phyloP scores from a whole-genome alignment of 2,113 vertebrate species.

The Mormoops blainvillei region DNA sequence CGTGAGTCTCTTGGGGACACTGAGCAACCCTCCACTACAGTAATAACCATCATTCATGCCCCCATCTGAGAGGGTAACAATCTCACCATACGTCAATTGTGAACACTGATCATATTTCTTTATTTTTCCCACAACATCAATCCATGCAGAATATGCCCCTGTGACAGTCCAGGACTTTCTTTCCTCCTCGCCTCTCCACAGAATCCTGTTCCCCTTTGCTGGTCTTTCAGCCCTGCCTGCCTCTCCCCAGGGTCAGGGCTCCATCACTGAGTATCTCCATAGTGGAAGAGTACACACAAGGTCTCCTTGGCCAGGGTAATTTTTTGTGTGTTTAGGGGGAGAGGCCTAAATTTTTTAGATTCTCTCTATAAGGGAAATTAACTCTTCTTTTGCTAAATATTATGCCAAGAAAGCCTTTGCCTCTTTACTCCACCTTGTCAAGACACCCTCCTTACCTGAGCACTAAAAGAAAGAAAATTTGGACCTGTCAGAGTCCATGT shows the following conservation, averaged over 20 bases:
- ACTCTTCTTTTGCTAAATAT: not conserved
- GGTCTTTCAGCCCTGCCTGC: not conserved
- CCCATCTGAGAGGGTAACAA: not conserved
- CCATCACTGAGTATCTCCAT: not conserved
- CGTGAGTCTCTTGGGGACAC: not conserved
- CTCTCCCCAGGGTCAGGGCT: not conserved
- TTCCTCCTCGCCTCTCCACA: not conserved
- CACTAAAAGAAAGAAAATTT: not conserved
- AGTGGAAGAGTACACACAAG: not conserved
- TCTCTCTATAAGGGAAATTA: not conserved
- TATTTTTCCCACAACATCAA: not conserved
- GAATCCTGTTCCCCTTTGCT: not conserved
- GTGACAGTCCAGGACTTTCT: not conserved
- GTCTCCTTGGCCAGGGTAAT: not conserved
- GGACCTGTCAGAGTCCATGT: not conserved
- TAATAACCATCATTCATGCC: not conserved
- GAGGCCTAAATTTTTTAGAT: not conserved
- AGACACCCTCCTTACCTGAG: not conserved
- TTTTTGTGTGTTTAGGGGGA: not conserved
- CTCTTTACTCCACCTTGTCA: not conserved
- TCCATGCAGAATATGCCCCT: not conserved
- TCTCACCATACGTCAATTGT: not conserved
- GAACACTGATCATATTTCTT: not conserved
- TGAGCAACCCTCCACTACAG: not conserved
- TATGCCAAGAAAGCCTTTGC: not conserved